These are phyloP conservation scores for Euplexia lucipara DNA, from an alignment of 2,888 invertebrate genomes.

Conservation along the genomic window DNA sequence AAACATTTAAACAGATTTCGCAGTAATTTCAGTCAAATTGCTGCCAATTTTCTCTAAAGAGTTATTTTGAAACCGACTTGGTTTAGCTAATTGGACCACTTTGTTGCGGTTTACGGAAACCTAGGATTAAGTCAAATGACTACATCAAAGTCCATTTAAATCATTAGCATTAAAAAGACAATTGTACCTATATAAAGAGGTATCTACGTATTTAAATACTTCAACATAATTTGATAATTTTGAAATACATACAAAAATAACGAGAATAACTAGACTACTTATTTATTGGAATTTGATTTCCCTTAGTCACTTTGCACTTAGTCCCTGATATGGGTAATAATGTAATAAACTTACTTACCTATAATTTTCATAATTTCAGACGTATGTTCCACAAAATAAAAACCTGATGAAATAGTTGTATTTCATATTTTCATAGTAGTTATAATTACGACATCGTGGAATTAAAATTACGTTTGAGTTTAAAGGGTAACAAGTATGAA, in stretches of 20 bases:
- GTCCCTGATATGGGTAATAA: no score
- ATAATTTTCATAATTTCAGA: constrained; percentile 4
- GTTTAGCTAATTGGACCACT: constrained; percentile 61
- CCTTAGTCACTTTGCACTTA: no score
- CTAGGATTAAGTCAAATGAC: constrained; percentile 62
- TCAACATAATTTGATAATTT: neutral
- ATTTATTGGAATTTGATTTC: no score
- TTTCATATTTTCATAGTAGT: neutral
- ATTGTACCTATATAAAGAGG: constrained; percentile 20
- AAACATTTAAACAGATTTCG: constrained; percentile 55
- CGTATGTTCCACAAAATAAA: neutral
- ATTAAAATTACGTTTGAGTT: neutral
- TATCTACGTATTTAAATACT: neutral
- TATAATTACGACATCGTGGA: no score
- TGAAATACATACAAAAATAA: neutral
- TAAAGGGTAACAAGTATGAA: neutral
- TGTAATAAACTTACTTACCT: neutral
- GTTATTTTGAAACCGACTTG: constrained; percentile 60
- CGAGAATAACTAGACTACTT: no score
- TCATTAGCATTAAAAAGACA: constrained; percentile 45
- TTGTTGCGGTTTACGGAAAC: constrained; percentile 57
- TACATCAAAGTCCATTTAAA: constrained; percentile 57
- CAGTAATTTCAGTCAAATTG: constrained; percentile 57
- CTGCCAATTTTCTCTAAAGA: constrained; percentile 64
- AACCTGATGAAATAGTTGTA: neutral